Evolutionary conservation across 2,113 vertebrate species (phyloP), one percentile per base, ranked within the genome.

Genomic region (Odontophorus gujanensis): DNA sequence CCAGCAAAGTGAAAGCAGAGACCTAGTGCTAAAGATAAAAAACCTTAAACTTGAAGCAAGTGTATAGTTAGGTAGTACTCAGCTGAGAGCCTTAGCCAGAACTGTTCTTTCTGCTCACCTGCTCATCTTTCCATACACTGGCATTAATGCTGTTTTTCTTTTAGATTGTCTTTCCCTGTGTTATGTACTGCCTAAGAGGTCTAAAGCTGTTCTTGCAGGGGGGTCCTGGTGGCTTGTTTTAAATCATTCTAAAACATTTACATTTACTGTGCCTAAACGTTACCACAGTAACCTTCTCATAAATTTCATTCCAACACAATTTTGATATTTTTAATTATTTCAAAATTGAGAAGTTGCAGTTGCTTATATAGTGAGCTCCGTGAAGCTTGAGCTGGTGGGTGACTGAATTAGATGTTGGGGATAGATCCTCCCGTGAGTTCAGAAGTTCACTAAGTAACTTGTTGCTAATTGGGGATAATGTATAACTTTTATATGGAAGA

Each of bases 401-500:
- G 89, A 95, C 69, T 95, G 86, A 89, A 76, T 91, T 97, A 94
- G 94, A 91, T 96, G 92, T 71, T 92, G 94, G 97, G 97, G 87
- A 90, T 72, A 86, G 77, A 87, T 42, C 72, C 79, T 95, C 75
- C 81, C 6, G 13, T 80, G 75, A 97, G 81, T 81, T 96, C 71
- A 93, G 96, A 96, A 97, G 91, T 89, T 96, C 93, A 92, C 67
- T 94, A 93, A 95, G 43, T 92, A 95, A 96, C 92, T 81, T 97
- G 67, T 97, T 94, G 90, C 95, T 97, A 93, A 96, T 97, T 98
- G 97, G 97, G 97, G 97, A 96, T 97, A 97, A 97, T 96, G 97
- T 97, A 95, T 95, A 97, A 97, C 97, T 98, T 99, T 98, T 99
- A 98, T 99, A 98, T 97, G 89, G 97, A 98, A 98, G 97, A 97